These are phyloP conservation scores for Eremobia ochroleuca DNA, from an alignment of 2,888 invertebrate genomes.

Conservation along the genomic window DNA sequence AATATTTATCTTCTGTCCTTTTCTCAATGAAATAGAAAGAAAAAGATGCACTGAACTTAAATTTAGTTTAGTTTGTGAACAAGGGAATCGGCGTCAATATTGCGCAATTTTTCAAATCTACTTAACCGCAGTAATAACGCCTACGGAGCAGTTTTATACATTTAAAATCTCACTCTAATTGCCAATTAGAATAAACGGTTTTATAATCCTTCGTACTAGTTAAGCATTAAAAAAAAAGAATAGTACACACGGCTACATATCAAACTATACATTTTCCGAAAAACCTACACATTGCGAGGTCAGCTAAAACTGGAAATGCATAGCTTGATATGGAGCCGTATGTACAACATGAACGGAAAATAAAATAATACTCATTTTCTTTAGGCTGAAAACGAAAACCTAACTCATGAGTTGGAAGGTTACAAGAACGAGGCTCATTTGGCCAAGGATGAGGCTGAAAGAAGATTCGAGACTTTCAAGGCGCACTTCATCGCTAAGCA, in stretches of 20 bases:
- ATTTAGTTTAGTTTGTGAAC: no score
- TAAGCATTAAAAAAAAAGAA: neutral
- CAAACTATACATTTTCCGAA: no score
- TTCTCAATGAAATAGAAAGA: no score
- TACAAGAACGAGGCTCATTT: constrained; percentile 97
- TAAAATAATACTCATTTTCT: constrained; percentile 26
- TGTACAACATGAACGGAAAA: neutral
- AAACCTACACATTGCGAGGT: no score
- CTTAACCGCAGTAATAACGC: no score
- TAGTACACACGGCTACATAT: no score
- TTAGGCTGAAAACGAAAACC: constrained; percentile 96
- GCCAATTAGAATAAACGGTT: neutral
- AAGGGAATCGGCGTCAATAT: no score
- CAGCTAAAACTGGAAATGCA: no score
- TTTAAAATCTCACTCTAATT: neutral
- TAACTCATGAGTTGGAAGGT: constrained; percentile 97
- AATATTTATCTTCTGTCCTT: no score
- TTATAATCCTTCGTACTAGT: neutral
- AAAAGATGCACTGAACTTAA: no score
- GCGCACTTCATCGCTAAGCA: constrained; percentile 94
- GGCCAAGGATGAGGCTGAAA: constrained; percentile 94
- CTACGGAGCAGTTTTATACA: no score
- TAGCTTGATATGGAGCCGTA: no score
- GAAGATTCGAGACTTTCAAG: constrained; percentile 94
- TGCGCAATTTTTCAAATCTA: neutral